Evolutionary conservation across 1,140 invertebrate genomes (phyloP), one percentile per base, ranked within the genome.

Genomic region (Anagrus nilaparvatae): DNA sequence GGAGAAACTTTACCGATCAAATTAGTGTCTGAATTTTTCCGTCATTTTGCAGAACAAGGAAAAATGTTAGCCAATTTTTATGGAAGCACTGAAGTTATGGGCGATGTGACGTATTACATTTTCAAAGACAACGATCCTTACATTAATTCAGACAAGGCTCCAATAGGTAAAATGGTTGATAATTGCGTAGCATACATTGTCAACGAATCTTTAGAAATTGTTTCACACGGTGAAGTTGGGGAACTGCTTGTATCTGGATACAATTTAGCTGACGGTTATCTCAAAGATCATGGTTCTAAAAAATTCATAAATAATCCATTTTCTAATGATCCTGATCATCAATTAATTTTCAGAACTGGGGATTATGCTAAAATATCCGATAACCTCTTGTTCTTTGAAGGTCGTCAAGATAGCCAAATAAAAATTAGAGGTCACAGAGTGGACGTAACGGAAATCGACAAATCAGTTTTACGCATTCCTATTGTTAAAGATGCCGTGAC

Each of bases 81-180:
- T 51, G 88, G 88, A 0, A 89, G 86, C 46, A 91, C 88, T 0
- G 88, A 93, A 62, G 77, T 87, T 9, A 84, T 85, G 82, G 84
- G 81, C 0, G 84, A 88, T 55, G 82, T 87, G 4, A 84, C 82
- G 1, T 85, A 74, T 51, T 73, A 79, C 37, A 50, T 72, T 2
- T 63, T 81, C 9, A 57, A 47, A 2, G 57, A 56, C 28, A 24
- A 36, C 7, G 13, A 42, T 17, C 60, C 68, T 2, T 77, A 89
- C 44, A 53, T 86, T 20, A 65, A 76, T 19, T 51, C 71, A 24
- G 66, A 75, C 13, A 83, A 80, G 56, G 76, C 89, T 16, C 86
- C 87, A 3, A 89, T 91, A 45, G 81, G 81, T 29, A 52, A 60
- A 24, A 83, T 86, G 0, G 51, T 92, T 1, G 77, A 82, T 52